phyloP scores from a whole-genome alignment of 2,113 vertebrate species.

The Ciconia boyciana region DNA sequence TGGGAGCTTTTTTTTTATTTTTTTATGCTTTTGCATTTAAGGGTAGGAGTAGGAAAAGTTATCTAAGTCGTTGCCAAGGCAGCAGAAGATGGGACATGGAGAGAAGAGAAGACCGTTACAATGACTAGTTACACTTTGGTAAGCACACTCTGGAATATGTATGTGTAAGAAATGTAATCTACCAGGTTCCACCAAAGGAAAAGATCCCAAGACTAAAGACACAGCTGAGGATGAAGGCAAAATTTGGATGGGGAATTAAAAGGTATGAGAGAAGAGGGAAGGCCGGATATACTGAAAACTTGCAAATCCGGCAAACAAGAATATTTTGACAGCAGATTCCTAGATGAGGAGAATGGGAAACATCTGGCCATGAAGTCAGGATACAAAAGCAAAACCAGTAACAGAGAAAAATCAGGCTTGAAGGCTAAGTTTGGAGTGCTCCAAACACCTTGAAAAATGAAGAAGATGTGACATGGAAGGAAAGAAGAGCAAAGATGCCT shows the following conservation, averaged over 20 bases:
- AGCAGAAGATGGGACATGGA: not conserved
- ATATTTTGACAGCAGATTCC: not conserved
- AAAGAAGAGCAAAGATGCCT: not conserved
- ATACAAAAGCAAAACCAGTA: not conserved
- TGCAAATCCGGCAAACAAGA: not conserved
- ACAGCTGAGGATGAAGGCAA: not conserved
- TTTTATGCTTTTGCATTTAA: not conserved
- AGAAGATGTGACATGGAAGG: not conserved
- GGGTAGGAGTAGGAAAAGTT: not conserved
- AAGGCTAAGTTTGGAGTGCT: not conserved
- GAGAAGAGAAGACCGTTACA: not conserved
- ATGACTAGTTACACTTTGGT: not conserved
- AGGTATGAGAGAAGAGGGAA: not conserved
- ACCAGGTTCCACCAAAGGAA: not conserved
- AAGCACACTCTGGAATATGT: not conserved
- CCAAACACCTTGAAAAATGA: not conserved
- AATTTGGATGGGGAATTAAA: not conserved
- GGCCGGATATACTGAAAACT: not conserved
- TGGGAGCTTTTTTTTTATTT: not conserved
- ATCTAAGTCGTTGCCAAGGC: not conserved
- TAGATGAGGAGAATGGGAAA: not conserved
- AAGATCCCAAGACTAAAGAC: not conserved
- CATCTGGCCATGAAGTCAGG: not conserved
- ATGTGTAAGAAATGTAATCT: rapidly evolving
- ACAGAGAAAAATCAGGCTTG: not conserved